phyloP scores from a whole-genome alignment of 1,140 invertebrate species.

The Drosophila teissieri region DNA sequence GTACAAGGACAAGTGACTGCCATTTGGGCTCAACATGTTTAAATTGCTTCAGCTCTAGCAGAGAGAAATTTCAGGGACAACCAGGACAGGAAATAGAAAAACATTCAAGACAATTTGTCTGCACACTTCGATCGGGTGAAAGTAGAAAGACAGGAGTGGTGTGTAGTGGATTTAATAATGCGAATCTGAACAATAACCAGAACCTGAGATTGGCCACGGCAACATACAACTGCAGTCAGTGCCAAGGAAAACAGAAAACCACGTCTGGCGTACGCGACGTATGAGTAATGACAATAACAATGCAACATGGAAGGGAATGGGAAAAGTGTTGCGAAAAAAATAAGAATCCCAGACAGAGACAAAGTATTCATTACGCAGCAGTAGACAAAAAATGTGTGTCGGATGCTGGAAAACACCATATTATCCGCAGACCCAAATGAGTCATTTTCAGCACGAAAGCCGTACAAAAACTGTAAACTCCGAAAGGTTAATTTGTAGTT shows the following conservation, averaged over 20 bases:
- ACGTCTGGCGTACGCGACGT: constrained; percentile 47
- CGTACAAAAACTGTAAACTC: constrained; percentile 33
- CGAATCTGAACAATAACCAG: constrained; percentile 22
- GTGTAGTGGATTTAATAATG: constrained; percentile 59
- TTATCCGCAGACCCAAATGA: constrained; percentile 44
- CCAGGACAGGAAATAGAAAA: constrained; percentile 57
- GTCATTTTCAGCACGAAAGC: constrained; percentile 13
- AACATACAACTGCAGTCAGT: constrained; percentile 25
- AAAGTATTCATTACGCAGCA: constrained; percentile 78
- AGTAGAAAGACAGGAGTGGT: constrained; percentile 41
- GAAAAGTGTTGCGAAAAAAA: constrained; percentile 25
- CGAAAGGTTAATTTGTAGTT: constrained; percentile 7
- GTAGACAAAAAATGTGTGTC: constrained; percentile 59
- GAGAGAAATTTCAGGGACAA: constrained; percentile 18
- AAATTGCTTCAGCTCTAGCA: constrained; percentile 43
- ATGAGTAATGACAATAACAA: constrained; percentile 76
- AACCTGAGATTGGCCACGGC: constrained; percentile 21
- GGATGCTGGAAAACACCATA: constrained; percentile 47
- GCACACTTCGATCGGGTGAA: constrained; percentile 45
- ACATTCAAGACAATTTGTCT: constrained; percentile 55
- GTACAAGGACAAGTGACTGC: neutral
- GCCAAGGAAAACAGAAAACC: constrained; percentile 57
- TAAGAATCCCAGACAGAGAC: constrained; percentile 64
- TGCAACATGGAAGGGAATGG: constrained; percentile 18
- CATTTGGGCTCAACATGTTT: neutral